Conservation (phyloP, 2,888 invertebrate species). For the Lasioglossum leucozonium region DNA sequence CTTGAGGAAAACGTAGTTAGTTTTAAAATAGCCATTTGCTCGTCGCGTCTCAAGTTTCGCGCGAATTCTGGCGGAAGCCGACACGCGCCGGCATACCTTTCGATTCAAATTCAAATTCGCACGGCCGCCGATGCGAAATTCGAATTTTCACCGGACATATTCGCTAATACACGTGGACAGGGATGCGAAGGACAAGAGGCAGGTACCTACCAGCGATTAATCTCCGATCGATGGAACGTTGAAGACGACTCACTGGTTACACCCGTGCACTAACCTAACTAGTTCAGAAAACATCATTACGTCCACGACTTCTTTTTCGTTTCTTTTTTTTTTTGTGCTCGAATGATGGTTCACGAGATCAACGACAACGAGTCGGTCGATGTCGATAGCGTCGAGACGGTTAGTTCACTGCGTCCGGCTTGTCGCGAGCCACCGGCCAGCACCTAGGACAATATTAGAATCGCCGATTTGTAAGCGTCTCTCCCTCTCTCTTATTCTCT, state of each 20-base stretch:
- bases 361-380: constrained; percentile 29
- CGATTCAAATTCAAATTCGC: constrained; percentile 25
- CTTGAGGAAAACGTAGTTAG: constrained; percentile 46
- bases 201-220: constrained; percentile 11
- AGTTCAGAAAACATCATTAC: neutral
- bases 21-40: constrained; percentile 65
- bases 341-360: constrained; percentile 14
- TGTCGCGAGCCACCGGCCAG: constrained; percentile 72
- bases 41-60: constrained; percentile 64
- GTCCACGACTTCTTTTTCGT: neutral
- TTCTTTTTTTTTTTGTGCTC: neutral
- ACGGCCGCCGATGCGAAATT: neutral
- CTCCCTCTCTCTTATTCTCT: constrained; percentile 52
- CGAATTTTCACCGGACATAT: neutral
- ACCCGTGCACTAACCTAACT: neutral
- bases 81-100: constrained; percentile 40
- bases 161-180: neutral
- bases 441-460: constrained; percentile 83
- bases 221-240: neutral
- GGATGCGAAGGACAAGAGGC: neutral
- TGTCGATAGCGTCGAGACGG: constrained; percentile 74
- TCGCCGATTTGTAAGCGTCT: constrained; percentile 66
- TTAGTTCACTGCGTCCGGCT: constrained; percentile 76
- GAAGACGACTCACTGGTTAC: neutral
- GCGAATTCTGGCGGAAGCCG: constrained; percentile 58